phyloP scores from a whole-genome alignment of 2,888 invertebrate genomes.

The Hetaerina titia region DNA sequence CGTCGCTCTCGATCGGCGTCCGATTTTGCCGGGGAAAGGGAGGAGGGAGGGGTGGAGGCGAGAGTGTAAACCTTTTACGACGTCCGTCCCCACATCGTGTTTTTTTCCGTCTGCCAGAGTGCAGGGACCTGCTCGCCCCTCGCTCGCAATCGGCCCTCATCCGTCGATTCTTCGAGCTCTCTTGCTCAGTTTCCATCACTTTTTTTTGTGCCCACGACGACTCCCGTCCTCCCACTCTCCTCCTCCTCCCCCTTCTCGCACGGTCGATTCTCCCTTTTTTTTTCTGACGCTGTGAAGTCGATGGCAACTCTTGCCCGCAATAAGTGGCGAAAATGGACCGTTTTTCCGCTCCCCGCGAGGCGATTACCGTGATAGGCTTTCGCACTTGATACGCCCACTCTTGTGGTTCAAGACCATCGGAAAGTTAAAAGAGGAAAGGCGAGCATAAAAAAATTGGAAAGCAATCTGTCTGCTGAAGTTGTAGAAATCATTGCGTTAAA shows the following conservation, averaged over 20 bases:
- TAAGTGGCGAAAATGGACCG: not conserved
- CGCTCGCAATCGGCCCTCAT: not conserved
- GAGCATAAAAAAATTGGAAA: not conserved
- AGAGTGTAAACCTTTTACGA: slow-evolving; percentile 8
- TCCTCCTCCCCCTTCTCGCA: not conserved
- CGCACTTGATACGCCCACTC: not conserved
- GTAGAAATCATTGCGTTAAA: no score
- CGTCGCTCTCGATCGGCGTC: not conserved
- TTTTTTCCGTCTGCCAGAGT: not conserved
- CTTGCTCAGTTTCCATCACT: not conserved
- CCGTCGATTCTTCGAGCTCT: not conserved
- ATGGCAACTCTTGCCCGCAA: not conserved
- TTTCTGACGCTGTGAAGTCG: not conserved
- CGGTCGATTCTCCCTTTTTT: not conserved
- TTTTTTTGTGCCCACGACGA: not conserved
- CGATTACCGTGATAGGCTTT: not conserved
- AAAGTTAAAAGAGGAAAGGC: not conserved
- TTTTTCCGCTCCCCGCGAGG: not conserved
- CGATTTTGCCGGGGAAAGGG: not conserved
- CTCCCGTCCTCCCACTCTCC: not conserved
- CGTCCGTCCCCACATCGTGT: not conserved
- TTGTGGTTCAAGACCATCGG: not conserved
- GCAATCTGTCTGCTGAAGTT: no score
- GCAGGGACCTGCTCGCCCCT: not conserved
- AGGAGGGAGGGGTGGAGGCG: not conserved